phyloP scores from a whole-genome alignment of 2,113 vertebrate species.

The Symphodus melops region DNA sequence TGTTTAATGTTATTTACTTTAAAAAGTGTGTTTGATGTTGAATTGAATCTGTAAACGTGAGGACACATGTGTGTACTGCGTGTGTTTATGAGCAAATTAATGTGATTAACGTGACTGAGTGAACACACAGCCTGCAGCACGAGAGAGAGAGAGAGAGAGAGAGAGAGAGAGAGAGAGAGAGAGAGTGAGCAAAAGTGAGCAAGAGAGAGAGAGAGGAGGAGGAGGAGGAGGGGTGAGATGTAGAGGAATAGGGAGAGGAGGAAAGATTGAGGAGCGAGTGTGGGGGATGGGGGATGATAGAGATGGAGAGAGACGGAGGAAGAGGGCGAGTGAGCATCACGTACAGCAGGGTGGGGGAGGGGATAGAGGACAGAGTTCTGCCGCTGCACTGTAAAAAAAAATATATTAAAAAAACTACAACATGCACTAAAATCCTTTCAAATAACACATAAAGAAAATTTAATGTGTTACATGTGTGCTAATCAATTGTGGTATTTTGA shows the following conservation, averaged over 20 bases:
- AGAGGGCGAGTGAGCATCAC: conserved; percentile 28
- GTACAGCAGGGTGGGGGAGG: conserved; percentile 47
- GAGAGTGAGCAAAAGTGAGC: conserved; percentile 3
- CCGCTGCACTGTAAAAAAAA: conserved; percentile 20
- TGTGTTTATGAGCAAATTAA: conserved; percentile 32
- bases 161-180: neutral
- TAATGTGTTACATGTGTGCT: no score
- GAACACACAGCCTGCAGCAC: conserved; percentile 5
- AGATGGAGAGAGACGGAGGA: conserved; percentile 10
- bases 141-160: neutral
- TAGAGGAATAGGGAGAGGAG: conserved; percentile 9
- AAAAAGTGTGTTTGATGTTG: neutral
- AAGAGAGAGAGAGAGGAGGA: conserved; percentile 1
- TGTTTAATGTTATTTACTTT: neutral
- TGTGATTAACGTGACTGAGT: conserved; percentile 23
- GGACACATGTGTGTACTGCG: conserved; percentile 4
- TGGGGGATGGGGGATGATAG: conserved; percentile 33
- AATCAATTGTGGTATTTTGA: neutral
- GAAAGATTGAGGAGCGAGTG: conserved; percentile 20
- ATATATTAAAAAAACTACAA: neutral
- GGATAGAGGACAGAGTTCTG: neutral
- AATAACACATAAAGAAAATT: no score
- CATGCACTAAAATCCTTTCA: neutral
- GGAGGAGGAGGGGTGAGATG: conserved; percentile 17
- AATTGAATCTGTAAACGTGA: neutral